phyloP scores from a whole-genome alignment of 1,140 invertebrate species.

The Carposina sasakii region DNA sequence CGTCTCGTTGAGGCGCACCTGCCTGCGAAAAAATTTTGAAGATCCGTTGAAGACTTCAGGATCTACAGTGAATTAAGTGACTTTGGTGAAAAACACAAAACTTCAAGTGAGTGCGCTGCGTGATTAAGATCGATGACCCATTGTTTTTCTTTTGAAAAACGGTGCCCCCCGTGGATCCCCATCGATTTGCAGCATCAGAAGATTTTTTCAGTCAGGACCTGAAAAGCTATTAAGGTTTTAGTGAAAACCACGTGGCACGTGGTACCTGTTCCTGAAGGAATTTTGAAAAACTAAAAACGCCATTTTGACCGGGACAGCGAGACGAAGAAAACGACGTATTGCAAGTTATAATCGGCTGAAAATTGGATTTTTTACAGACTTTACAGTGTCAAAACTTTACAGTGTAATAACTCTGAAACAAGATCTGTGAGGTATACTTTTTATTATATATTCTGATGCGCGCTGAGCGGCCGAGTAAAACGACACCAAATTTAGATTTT shows the following conservation, averaged over 20 bases:
- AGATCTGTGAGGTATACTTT: too few species aligned
- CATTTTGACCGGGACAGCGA: background rate
- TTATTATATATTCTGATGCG: too few species aligned
- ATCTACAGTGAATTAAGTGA: too few species aligned
- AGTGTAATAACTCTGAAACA: too few species aligned
- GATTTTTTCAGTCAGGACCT: background rate
- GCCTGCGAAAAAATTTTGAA: background rate
- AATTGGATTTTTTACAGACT: too few species aligned
- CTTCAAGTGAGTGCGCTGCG: background rate
- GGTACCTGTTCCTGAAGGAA: background rate
- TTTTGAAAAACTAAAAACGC: background rate
- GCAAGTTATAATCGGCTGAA: too few species aligned
- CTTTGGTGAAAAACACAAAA: background rate
- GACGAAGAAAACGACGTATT: too few species aligned
- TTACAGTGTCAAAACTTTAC: too few species aligned
- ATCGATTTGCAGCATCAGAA: background rate
- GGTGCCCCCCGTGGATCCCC: background rate
- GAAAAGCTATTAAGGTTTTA: background rate
- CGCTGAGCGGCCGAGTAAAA: too few species aligned
- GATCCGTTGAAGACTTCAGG: too few species aligned
- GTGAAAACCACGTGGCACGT: too few species aligned
- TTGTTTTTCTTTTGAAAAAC: background rate
- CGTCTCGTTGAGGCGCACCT: background rate
- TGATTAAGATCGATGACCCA: background rate
- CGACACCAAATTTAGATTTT: too few species aligned